These are phyloP conservation scores for Lepidothrix coronata DNA, from an alignment of 2,113 vertebrate species.

Conservation along the genomic window DNA sequence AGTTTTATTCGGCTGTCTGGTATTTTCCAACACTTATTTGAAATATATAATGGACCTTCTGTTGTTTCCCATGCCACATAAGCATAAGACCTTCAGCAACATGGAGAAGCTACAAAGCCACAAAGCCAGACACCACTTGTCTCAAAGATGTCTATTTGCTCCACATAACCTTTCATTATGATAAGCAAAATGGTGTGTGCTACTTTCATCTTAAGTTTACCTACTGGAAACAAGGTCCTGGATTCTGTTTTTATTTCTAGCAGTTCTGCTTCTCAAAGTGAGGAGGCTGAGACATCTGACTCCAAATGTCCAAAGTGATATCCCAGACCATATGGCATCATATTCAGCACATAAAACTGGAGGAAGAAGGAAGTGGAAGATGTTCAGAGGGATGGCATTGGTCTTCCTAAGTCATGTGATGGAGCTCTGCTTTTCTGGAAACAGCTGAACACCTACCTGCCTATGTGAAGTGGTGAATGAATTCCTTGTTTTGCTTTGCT, in stretches of 20 bases:
- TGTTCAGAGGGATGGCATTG: neutral
- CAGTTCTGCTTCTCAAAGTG: neutral
- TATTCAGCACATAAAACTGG: neutral
- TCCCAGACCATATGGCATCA: neutral
- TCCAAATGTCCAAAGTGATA: neutral
- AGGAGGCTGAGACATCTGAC: neutral
- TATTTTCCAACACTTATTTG: neutral
- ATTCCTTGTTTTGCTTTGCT: neutral
- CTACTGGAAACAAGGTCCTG: neutral
- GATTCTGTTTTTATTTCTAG: neutral
- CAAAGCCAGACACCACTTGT: neutral
- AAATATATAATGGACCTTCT: neutral
- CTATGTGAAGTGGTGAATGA: neutral
- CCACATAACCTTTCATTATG: neutral
- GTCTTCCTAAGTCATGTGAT: neutral
- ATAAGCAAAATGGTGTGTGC: neutral
- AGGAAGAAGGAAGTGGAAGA: neutral
- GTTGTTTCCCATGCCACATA: neutral
- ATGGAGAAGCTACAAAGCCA: neutral
- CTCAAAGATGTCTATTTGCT: neutral
- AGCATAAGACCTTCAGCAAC: neutral
- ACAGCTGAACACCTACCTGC: neutral
- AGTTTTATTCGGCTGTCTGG: neutral
- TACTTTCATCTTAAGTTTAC: neutral
- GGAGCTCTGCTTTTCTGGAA: neutral